phyloP scores from a whole-genome alignment of 2,113 vertebrate species.

The Lophura nycthemera region DNA sequence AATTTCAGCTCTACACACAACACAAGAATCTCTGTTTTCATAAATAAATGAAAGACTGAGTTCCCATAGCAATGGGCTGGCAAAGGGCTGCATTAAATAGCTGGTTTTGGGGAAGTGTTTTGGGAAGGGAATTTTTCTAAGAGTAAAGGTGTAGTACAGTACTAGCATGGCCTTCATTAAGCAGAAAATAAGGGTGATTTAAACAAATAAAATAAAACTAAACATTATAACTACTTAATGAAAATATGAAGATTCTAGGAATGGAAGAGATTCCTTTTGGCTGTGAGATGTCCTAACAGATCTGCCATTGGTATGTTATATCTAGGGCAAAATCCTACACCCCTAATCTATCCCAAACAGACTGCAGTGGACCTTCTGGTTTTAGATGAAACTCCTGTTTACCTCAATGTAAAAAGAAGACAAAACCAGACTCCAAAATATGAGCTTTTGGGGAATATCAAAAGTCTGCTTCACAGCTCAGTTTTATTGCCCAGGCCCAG shows the following conservation, averaged over 20 bases:
- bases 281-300: not conserved
- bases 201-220: not conserved
- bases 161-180: slow-evolving; percentile 25
- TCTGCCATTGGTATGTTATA: not conserved
- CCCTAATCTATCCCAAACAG: not conserved
- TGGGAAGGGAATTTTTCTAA: slow-evolving; percentile 77
- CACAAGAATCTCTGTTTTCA: slow-evolving; percentile 3
- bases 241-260: not conserved
- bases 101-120: slow-evolving; percentile 82
- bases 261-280: not conserved
- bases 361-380: not conserved
- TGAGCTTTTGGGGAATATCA: not conserved
- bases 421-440: not conserved
- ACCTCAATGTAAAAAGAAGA: not conserved
- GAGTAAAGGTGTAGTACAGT: slow-evolving; percentile 67
- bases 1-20: not conserved
- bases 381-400: not conserved
- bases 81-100: slow-evolving; percentile 77
- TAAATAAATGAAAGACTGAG: slow-evolving; percentile 37
- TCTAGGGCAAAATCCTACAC: not conserved
- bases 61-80: slow-evolving; percentile 50
- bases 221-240: not conserved
- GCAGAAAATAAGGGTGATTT: not conserved
- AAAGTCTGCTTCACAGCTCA: not conserved
- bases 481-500: not conserved